Percentiles rank a stretch among this genome's conserved stretches.
These are phyloP conservation scores for Trichechus manatus DNA, from an alignment of 2,113 vertebrate genomes.

Conservation along the genomic window DNA sequence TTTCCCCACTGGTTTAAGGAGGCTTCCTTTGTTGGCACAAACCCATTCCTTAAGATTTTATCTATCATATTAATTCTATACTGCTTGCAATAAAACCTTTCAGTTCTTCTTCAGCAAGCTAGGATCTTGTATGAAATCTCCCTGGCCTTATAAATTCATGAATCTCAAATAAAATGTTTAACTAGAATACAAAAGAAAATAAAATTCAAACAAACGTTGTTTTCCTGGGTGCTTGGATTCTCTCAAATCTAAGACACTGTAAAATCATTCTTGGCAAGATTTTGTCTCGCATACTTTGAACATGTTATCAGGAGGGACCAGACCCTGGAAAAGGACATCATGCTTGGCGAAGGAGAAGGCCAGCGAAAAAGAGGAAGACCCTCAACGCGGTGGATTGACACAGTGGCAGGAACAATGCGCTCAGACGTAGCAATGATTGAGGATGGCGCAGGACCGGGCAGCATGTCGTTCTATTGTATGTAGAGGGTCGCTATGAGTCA, in stretches of 20 bases:
- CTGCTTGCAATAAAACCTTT: background rate
- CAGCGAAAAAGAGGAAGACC: too few species aligned
- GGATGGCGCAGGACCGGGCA: too few species aligned
- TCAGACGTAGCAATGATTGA: too few species aligned
- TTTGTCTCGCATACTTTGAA: too few species aligned
- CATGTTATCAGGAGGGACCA: too few species aligned
- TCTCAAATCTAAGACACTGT: conserved; percentile 23
- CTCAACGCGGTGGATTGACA: too few species aligned
- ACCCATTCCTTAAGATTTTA: background rate
- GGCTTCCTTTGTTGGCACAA: background rate
- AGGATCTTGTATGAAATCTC: conserved; percentile 39
- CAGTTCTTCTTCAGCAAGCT: conserved; percentile 23
- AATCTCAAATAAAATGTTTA: conserved; percentile 42
- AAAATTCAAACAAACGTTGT: conserved; percentile 35
- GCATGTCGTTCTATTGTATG: too few species aligned
- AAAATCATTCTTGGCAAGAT: background rate
- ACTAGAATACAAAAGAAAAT: conserved; percentile 26
- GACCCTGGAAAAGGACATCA: too few species aligned
- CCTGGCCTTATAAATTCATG: conserved; percentile 15
- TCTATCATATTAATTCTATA: conserved; percentile 42
- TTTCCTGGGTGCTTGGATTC: background rate
- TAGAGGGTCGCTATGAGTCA: too few species aligned
- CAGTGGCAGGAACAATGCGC: too few species aligned
- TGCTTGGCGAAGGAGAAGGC: too few species aligned
- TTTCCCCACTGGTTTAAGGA: conserved; percentile 20